Evolutionary conservation across 2,797 vertebrate genomes (phyloP).

Genomic region (Lagodon rhomboides): DNA sequence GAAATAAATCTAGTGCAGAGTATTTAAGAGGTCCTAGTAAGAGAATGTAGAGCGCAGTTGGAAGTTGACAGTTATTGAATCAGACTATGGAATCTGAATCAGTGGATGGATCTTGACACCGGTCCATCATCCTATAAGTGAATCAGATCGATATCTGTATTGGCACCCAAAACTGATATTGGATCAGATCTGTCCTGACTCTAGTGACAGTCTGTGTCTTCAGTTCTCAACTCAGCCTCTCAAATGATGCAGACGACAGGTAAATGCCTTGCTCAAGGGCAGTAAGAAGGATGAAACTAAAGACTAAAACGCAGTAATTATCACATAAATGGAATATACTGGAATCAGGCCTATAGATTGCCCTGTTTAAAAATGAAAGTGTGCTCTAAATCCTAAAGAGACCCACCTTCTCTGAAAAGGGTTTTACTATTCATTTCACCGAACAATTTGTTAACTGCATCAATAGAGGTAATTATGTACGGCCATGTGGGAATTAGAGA

Average conservation of each 20-base stretch:
- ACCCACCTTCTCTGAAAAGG: conserved; percentile 23
- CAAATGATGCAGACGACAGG: neutral
- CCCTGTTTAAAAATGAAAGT: conserved; percentile 10
- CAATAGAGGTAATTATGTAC: conserved; percentile 44
- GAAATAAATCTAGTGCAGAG: too few species aligned
- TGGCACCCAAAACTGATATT: too few species aligned
- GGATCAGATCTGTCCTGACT: too few species aligned
- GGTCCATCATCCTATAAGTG: too few species aligned
- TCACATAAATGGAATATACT: conserved; percentile 31
- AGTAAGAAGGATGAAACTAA: neutral
- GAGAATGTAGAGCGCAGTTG: too few species aligned
- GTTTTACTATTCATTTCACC: conserved; percentile 22
- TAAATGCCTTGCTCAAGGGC: neutral
- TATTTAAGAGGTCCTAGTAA: too few species aligned
- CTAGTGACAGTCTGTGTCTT: too few species aligned
- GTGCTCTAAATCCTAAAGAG: conserved; percentile 22
- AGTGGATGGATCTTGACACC: too few species aligned
- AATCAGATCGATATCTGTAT: too few species aligned
- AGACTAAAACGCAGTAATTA: conserved; percentile 31
- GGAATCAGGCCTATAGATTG: conserved; percentile 10
- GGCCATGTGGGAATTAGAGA: conserved; percentile 15
- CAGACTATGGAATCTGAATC: too few species aligned
- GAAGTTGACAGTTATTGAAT: too few species aligned
- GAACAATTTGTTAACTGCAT: conserved; percentile 33
- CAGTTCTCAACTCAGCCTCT: neutral